A percentile compares a stretch with the other conserved stretches of the same genome.
These are phyloP conservation scores for Stratiomys singularior DNA, from an alignment of 2,888 invertebrate genomes.

Conservation along the genomic window DNA sequence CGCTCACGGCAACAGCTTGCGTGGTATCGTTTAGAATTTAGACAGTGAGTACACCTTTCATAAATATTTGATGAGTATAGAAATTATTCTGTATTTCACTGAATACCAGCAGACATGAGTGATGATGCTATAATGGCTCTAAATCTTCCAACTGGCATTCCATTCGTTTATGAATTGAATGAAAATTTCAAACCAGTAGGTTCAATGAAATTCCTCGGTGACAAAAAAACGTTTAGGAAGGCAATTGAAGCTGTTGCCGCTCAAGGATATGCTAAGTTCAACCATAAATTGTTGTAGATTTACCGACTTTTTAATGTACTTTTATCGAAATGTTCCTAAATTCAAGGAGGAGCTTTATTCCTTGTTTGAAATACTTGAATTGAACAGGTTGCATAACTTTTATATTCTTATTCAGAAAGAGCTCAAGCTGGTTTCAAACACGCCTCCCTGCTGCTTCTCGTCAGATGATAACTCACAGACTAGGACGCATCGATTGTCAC, in stretches of 20 bases:
- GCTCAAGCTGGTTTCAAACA: too few relatives aligned
- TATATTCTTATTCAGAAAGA: too few relatives aligned
- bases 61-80: too few relatives aligned
- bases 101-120: constrained; percentile 69
- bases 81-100: not conserved
- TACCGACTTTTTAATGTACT: not conserved
- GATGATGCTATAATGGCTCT: constrained; percentile 82
- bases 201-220: constrained; percentile 83
- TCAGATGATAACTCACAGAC: too few relatives aligned
- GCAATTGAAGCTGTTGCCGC: constrained; percentile 85
- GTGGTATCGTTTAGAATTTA: constrained; percentile 89
- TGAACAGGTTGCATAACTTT: too few relatives aligned
- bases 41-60: constrained; percentile 72
- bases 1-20: constrained; percentile 88
- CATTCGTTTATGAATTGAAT: constrained; percentile 83
- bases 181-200: constrained; percentile 79
- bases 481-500: too few relatives aligned
- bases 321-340: too few relatives aligned
- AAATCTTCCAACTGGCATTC: constrained; percentile 84
- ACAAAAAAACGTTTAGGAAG: constrained; percentile 81
- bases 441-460: too few relatives aligned
- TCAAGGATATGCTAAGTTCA: constrained; percentile 78
- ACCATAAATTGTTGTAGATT: constrained; percentile 52
- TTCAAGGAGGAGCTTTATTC: too few relatives aligned
- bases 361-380: too few relatives aligned